Conservation (phyloP, 2,113 vertebrate species). For the Nibea albiflora region DNA sequence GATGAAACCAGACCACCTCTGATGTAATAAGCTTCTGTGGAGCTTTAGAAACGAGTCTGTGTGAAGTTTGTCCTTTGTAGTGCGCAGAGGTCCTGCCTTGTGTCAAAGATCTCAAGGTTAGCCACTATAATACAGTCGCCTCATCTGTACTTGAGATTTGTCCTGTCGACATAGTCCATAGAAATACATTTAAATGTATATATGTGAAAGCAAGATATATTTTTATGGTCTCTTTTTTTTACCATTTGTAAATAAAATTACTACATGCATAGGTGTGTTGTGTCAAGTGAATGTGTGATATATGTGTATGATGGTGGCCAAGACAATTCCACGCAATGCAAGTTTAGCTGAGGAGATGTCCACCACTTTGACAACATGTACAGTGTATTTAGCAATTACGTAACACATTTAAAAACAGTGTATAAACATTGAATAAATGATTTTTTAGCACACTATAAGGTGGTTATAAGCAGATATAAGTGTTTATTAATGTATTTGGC, state of each 20-base stretch:
- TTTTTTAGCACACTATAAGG: too few relatives aligned
- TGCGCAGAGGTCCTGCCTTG: constrained; percentile 41
- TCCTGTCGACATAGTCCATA: constrained; percentile 35
- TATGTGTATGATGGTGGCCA: neutral
- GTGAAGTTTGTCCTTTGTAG: constrained; percentile 48
- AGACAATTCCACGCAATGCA: neutral
- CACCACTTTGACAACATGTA: neutral
- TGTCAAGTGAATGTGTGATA: constrained; percentile 17
- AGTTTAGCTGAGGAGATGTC: neutral
- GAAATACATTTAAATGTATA: constrained; percentile 68
- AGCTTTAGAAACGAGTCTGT: constrained; percentile 68
- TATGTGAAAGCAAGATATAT: constrained; percentile 79
- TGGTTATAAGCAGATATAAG: too few relatives aligned
- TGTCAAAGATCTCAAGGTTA: constrained; percentile 48
- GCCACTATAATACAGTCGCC: constrained; percentile 64
- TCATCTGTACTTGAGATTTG: constrained; percentile 52
- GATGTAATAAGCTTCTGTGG: constrained; percentile 75
- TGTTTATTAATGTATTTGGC: too few relatives aligned
- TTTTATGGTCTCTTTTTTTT: constrained; percentile 71
- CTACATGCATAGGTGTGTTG: constrained; percentile 38
- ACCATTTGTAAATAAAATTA: constrained; percentile 77
- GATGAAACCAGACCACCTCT: constrained; percentile 59
- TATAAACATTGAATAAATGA: too few relatives aligned
- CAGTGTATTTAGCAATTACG: neutral
- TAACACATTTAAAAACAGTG: neutral